Base-by-base conservation (phyloP, 2,888 invertebrate genomes). In the Pteria penguin region DNA sequence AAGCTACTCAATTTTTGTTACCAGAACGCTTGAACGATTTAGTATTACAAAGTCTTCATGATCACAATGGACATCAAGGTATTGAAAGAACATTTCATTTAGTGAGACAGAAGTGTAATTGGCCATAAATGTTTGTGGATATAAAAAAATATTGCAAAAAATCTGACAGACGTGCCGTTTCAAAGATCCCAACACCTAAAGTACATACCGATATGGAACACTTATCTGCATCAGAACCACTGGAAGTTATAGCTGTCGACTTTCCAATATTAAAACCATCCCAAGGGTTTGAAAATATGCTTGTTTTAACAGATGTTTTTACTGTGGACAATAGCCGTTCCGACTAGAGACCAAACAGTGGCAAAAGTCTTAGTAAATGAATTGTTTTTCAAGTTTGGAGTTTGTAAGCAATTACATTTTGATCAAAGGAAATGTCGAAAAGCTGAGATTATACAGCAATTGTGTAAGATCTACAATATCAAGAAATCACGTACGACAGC, bases 21-120 rank as follows among this genome's bases (percentile, higher is more conserved):
- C 68, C 31, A n/a, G 68, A 55, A 45, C 18, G 54, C 33, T 27
- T 33, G 31, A 57, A 24, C 18, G 63, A 32, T 24, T 18, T 18
- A 3, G 65, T 76, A 24, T 29, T 78, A 29, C 26, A 32, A n/a
- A 22, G 36, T 33, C 22, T n/a, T 1, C 80, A 81, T 36, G 76
- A 84, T 57, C 26, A 72, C n/a, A 65, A 32, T 4, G 82, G 82
- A 33, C 82, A 84, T 45, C 82, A 77, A 33, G 73, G 81, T 5
- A 8, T 65, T 5, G 81, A 82, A 45, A 27, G 76, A 4, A 82
- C 78, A 18, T 63, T 73, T 11, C 29, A 29, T 1, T 22, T 81
- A 8, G 22, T 78, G 2, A 26, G 60, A 26, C 11, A 29, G 5
- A 68, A 82, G 36, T 78, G 71, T 55, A 82, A 74, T 60, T 83